Evolutionary conservation across 2,797 vertebrate genomes (phyloP).

Genomic region (Pseudochaenichthys georgianus): DNA sequence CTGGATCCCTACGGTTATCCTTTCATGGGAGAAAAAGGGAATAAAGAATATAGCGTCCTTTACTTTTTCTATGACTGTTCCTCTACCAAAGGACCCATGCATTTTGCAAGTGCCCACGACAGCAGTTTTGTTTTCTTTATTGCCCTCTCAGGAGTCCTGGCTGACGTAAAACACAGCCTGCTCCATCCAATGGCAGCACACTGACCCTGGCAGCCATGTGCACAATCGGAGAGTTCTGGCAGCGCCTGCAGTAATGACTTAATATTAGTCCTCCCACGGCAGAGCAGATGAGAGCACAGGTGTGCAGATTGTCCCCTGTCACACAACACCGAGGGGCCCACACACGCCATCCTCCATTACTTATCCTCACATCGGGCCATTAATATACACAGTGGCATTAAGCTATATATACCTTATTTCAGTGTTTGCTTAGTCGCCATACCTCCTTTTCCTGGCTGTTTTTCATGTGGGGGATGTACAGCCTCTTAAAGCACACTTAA

Average conservation of each 20-base stretch:
- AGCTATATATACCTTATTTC: background rate
- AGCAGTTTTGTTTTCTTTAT: slow-evolving; percentile 62
- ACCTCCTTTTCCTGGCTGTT: background rate
- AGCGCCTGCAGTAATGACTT: slow-evolving; percentile 75
- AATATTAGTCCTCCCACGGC: slow-evolving; percentile 76
- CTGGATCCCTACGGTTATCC: background rate
- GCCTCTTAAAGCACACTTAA: background rate
- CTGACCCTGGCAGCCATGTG: slow-evolving; percentile 57
- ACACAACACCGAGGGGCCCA: slow-evolving; percentile 65
- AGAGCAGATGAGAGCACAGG: slow-evolving; percentile 80
- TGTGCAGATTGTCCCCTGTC: slow-evolving; percentile 74
- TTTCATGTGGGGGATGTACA: slow-evolving; percentile 1
- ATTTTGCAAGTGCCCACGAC: slow-evolving; percentile 36
- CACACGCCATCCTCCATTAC: slow-evolving; percentile 60
- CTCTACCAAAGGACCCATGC: slow-evolving; percentile 15
- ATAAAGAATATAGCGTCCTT: background rate
- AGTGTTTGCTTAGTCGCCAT: background rate
- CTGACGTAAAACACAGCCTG: slow-evolving; percentile 55
- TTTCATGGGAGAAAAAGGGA: slow-evolving; percentile 3
- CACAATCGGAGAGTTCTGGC: slow-evolving; percentile 53
- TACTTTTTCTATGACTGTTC: slow-evolving; percentile 22
- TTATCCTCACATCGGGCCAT: slow-evolving; percentile 47
- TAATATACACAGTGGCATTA: slow-evolving; percentile 42
- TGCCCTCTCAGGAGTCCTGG: slow-evolving; percentile 45
- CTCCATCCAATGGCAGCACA: slow-evolving; percentile 56